phyloP scores from a whole-genome alignment of 2,797 vertebrate species.

The Triplophysa bombifrons region DNA sequence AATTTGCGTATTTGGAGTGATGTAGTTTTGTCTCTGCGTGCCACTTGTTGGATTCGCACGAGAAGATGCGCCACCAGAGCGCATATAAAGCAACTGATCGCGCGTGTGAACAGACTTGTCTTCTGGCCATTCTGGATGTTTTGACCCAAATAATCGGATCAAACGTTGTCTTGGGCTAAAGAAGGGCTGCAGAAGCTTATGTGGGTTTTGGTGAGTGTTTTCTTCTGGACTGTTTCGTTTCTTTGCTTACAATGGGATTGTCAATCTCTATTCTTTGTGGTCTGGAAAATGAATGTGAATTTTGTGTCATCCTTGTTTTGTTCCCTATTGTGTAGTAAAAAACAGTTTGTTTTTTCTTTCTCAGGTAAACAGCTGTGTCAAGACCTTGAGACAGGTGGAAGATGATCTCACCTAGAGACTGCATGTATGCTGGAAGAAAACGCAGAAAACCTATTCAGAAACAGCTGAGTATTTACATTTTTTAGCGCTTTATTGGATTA shows the following conservation, averaged over 20 bases:
- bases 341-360: neutral
- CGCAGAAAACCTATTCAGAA: conserved; percentile 86
- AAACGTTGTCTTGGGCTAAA: neutral
- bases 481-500: neutral
- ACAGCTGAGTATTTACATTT: conserved; percentile 75
- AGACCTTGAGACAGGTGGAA: conserved; percentile 30
- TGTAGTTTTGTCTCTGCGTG: neutral
- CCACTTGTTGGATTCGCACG: conserved; percentile 56
- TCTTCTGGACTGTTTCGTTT: neutral
- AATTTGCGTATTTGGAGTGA: neutral
- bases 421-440: conserved; percentile 85
- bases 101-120: neutral
- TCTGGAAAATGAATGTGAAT: too few species aligned
- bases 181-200: neutral
- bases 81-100: conserved; percentile 53
- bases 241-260: neutral
- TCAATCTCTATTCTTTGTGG: neutral
- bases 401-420: conserved; percentile 86
- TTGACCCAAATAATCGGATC: neutral
- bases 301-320: neutral
- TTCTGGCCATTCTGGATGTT: neutral
- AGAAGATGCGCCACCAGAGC: conserved; percentile 36
- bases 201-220: conserved; percentile 23
- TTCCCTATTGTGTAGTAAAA: neutral
- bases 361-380: conserved; percentile 24